Conservation (phyloP, 2,797 vertebrate genomes). For the Emydoidea blandingii region DNA sequence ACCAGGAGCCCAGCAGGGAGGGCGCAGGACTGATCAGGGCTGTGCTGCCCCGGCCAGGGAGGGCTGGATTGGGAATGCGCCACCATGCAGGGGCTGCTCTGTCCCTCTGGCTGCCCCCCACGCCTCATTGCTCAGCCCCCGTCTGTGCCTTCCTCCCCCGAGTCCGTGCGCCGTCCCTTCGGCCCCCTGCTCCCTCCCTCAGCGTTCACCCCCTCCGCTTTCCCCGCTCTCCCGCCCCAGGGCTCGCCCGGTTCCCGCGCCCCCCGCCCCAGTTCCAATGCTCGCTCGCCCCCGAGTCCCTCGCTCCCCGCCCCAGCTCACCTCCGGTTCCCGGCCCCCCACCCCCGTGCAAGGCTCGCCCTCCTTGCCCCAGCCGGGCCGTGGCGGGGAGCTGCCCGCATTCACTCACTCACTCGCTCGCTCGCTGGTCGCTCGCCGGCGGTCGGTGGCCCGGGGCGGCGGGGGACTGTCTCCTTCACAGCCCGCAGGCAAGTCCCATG, state of each 20-base stretch:
- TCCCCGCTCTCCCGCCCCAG: accelerated
- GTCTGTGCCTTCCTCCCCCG: not conserved
- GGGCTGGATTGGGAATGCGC: not conserved
- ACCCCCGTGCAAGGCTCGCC: too few relatives aligned
- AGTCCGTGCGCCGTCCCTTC: too few relatives aligned
- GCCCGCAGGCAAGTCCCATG: slow-evolving; percentile 8
- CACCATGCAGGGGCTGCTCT: not conserved
- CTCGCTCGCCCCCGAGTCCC: not conserved
- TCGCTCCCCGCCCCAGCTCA: not conserved
- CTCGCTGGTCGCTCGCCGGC: not conserved
- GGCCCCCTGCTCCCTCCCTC: not conserved
- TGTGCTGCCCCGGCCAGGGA: not conserved
- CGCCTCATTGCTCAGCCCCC: not conserved
- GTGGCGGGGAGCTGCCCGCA: not conserved
- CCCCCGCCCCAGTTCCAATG: too few relatives aligned
- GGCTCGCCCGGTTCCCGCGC: not conserved
- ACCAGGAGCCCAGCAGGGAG: not conserved
- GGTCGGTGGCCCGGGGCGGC: slow-evolving; percentile 2
- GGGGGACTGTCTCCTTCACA: slow-evolving; percentile 36
- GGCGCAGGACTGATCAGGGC: not conserved
- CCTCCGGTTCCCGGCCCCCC: not conserved
- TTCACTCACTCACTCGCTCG: slow-evolving; percentile 26
- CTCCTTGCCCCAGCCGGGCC: too few relatives aligned
- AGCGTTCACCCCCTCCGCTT: too few relatives aligned
- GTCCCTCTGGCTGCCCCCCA: not conserved